phyloP scores from a whole-genome alignment of 1,140 invertebrate species.

The Meloidogyne exigua region DNA sequence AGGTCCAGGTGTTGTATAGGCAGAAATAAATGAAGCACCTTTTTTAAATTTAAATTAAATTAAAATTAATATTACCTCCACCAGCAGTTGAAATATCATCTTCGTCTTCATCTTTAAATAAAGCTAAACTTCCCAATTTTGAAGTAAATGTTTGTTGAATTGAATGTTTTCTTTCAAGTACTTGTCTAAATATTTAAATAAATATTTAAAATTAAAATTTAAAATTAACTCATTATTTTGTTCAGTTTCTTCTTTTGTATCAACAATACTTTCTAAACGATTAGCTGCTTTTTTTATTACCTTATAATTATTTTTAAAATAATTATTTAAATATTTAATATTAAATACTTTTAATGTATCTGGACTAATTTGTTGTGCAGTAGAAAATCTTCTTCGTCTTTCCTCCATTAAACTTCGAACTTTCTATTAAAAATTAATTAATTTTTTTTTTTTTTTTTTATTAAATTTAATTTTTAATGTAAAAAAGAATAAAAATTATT shows the following conservation, averaged over 20 bases:
- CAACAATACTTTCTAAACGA: slow-evolving; percentile 34
- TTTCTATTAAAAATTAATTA: slow-evolving; percentile 37
- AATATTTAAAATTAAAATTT: slow-evolving; percentile 16
- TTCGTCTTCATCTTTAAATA: slow-evolving; percentile 61
- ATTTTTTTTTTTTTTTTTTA: not conserved
- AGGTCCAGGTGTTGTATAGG: slow-evolving; percentile 60
- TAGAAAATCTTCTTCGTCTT: slow-evolving; percentile 50
- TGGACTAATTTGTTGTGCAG: slow-evolving; percentile 46
- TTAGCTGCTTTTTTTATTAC: slow-evolving; percentile 21
- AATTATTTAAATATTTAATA: not conserved
- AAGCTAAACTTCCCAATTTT: slow-evolving; percentile 52
- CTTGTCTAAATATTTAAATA: slow-evolving; percentile 15
- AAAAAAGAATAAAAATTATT: too few relatives aligned
- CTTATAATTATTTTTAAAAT: slow-evolving; percentile 4
- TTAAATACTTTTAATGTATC: slow-evolving; percentile 43
- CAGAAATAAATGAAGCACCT: slow-evolving; percentile 52
- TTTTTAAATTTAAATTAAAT: not conserved
- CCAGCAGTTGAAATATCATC: slow-evolving; percentile 41
- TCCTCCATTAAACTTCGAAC: slow-evolving; percentile 48
- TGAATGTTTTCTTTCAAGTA: slow-evolving; percentile 30
- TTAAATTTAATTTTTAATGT: too few relatives aligned
- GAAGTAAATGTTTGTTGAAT: slow-evolving; percentile 47
- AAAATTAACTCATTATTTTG: slow-evolving; percentile 17
- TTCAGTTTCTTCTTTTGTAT: slow-evolving; percentile 26
- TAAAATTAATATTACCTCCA: not conserved